Base-by-base conservation (phyloP, 1,140 invertebrate species). In the Nautilus pompilius region DNA sequence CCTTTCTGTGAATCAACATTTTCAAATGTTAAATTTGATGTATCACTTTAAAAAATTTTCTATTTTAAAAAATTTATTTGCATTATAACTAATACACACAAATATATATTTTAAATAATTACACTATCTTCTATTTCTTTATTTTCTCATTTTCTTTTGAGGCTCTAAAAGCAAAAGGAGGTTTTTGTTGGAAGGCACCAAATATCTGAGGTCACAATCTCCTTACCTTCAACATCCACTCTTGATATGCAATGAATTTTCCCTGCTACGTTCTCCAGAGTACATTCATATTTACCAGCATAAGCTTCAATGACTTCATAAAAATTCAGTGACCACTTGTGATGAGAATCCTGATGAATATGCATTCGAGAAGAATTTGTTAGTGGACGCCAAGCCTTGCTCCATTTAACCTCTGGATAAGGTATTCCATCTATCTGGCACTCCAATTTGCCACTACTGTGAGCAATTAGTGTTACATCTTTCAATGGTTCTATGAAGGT, bases 391-490 rank as follows among this genome's bases (percentile, higher is more conserved):
- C 77, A 78, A 58, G 81, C 80, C 46, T 96, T 98, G 83, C 91
- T 96, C 93, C 93, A 98, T 78, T 93, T 95, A n/a, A 99, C 88
- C 67, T 95, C 92, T 0, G 96, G 96, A 72, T 90, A 90, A 0
- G 96, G 96, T 60, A 93, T 88, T 13, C 95, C 96, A 29, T 89
- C 89, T 46, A 98, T 88, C 55, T 91, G 86, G 46, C 95, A 96
- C 75, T 91, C 90, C 32, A 99, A 84, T 53, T 88, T 86, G 4
- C 89, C 91, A 53, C 86, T 87, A 59, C 89, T 88, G 48, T 92
- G 71, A 26, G 69, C 68, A 24, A 69, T 63, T 30, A 82, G 77
- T 85, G 92, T 88, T 8, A 93, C 88, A 78, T 98, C 93, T 58
- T 93, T 89, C 33, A 87, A 70, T 48, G 94, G 86, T 68, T 90